Evolutionary conservation across 2,113 vertebrate genomes (phyloP).

Genomic region (Cariama cristata): DNA sequence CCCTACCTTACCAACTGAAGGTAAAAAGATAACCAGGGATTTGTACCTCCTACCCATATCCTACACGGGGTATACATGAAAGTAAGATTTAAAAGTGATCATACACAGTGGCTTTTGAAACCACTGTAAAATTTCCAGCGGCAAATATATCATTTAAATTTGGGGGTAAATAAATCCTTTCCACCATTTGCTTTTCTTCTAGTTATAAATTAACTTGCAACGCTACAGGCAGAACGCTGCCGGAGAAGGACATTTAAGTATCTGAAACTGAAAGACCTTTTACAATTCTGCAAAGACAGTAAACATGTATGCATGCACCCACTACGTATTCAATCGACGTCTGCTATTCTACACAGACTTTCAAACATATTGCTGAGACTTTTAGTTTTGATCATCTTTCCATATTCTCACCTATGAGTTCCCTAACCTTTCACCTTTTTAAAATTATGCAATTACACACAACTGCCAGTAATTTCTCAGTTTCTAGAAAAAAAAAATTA

Average conservation of each 20-base stretch:
- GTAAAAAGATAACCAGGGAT: background rate
- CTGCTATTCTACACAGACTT: background rate
- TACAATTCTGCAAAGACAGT: background rate
- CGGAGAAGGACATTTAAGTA: background rate
- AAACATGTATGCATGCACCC: accelerated
- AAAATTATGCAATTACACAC: background rate
- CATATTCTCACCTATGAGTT: background rate
- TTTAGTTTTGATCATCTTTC: background rate
- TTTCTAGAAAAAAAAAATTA: background rate
- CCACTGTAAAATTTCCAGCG: background rate
- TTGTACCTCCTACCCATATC: background rate
- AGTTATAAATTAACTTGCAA: background rate
- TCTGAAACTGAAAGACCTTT: background rate
- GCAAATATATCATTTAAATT: background rate
- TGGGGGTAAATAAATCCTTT: background rate
- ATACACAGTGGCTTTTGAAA: background rate
- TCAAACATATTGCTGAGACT: background rate
- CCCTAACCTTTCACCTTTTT: background rate
- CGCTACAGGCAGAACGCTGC: background rate
- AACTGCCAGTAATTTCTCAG: background rate
- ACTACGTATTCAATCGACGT: accelerated
- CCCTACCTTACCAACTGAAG: background rate
- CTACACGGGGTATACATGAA: background rate
- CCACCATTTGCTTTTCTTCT: background rate
- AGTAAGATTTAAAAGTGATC: background rate